A percentile compares a stretch with the other conserved stretches of the same genome.
phyloP scores from a whole-genome alignment of 2,113 vertebrate genomes.

The Calonectris borealis region DNA sequence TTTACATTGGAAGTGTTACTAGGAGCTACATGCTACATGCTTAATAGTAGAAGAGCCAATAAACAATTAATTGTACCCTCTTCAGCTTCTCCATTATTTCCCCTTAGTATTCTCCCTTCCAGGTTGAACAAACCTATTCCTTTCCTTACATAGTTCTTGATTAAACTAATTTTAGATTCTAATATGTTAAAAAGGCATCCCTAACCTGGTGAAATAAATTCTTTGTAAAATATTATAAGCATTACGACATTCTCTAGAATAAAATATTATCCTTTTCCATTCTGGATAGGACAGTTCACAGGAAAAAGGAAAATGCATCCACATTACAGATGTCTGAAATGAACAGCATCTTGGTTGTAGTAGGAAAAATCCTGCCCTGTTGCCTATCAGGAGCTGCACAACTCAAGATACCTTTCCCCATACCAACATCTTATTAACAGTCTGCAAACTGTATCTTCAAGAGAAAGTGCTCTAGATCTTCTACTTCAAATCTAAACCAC shows the following conservation, averaged over 20 bases:
- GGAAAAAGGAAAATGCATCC: background rate
- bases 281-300: background rate
- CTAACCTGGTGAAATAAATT: background rate
- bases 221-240: background rate
- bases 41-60: background rate
- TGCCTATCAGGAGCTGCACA: background rate
- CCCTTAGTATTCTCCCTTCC: background rate
- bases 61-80: background rate
- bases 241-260: background rate
- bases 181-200: background rate
- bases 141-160: background rate
- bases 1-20: background rate
- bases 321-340: background rate
- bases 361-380: background rate
- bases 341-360: background rate
- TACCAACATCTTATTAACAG: background rate
- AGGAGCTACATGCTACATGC: background rate
- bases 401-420: background rate
- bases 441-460: background rate
- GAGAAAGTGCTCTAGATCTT: background rate
- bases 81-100: background rate
- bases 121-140: background rate
- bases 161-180: background rate
- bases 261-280: background rate
- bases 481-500: background rate